Conservation (phyloP, 1,140 invertebrate species). For the Drosophila ohnishii region DNA sequence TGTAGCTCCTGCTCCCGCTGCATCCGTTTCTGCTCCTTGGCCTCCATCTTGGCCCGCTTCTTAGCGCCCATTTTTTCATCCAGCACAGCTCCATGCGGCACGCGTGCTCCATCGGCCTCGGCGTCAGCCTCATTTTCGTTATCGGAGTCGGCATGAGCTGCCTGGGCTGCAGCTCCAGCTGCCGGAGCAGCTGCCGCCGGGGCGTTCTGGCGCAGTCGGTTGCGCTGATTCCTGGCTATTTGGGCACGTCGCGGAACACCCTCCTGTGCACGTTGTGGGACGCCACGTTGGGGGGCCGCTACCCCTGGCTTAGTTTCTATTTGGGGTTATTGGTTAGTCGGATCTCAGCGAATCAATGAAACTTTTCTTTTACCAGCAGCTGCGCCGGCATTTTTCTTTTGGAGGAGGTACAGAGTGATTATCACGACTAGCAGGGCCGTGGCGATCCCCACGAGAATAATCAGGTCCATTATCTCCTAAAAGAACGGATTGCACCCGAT, state of each 20-base stretch:
- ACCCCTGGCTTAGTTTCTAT: slow-evolving; percentile 61
- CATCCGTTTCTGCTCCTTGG: slow-evolving; percentile 94
- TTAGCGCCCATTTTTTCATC: slow-evolving; percentile 96
- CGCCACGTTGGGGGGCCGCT: slow-evolving; percentile 68
- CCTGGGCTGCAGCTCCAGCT: slow-evolving; percentile 77
- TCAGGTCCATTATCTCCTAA: slow-evolving; percentile 84
- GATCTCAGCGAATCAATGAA: background rate
- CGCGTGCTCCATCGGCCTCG: slow-evolving; percentile 74
- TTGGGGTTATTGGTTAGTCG: background rate
- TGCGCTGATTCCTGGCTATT: slow-evolving; percentile 86
- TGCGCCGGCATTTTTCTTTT: slow-evolving; percentile 66
- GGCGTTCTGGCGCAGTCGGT: slow-evolving; percentile 83
- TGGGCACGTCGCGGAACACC: slow-evolving; percentile 85
- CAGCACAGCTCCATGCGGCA: slow-evolving; percentile 76
- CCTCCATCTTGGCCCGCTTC: slow-evolving; percentile 94
- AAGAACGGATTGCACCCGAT: slow-evolving; percentile 15
- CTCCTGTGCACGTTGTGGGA: slow-evolving; percentile 83
- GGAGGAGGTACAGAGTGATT: slow-evolving; percentile 82
- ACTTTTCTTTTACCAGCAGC: slow-evolving; percentile 29
- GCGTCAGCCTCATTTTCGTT: slow-evolving; percentile 80
- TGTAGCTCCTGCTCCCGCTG: slow-evolving; percentile 91
- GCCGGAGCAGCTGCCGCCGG: slow-evolving; percentile 43
- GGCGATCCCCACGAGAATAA: slow-evolving; percentile 83
- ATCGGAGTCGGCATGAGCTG: slow-evolving; percentile 64
- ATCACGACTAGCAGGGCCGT: slow-evolving; percentile 83